A percentile compares a stretch with the other conserved stretches of the same genome.
phyloP scores from a whole-genome alignment of 2,797 vertebrate genomes.

The Pampus argenteus region DNA sequence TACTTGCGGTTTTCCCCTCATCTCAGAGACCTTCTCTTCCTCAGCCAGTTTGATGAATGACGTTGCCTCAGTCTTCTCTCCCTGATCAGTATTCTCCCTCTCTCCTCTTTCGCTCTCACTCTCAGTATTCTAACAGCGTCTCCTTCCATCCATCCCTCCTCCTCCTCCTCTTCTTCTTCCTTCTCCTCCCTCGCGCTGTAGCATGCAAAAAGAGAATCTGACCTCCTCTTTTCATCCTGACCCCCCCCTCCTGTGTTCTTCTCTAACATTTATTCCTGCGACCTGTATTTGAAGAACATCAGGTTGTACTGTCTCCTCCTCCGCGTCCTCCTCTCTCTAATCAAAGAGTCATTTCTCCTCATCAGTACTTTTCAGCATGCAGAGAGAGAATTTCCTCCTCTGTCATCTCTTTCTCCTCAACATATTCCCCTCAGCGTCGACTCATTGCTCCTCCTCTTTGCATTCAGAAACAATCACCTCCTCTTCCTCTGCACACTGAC shows the following conservation, averaged over 20 bases:
- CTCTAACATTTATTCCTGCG: constrained; percentile 12
- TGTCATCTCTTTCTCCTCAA: constrained; percentile 20
- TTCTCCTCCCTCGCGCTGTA: constrained; percentile 5
- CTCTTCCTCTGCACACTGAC: neutral
- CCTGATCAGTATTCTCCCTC: constrained; percentile 64
- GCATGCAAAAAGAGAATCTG: constrained; percentile 33
- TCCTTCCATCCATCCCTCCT: constrained; percentile 6
- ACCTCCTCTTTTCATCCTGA: constrained; percentile 49
- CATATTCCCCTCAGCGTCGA: constrained; percentile 4
- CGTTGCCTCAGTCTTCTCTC: constrained; percentile 44
- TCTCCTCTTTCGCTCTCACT: constrained; percentile 14
- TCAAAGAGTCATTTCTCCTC: neutral
- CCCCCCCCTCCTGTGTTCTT: neutral
- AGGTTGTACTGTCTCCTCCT: neutral
- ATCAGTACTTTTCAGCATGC: constrained; percentile 50
- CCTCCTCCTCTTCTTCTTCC: constrained; percentile 4
- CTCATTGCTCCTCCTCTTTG: neutral
- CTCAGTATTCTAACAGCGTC: constrained; percentile 62
- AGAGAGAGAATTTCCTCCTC: constrained; percentile 9
- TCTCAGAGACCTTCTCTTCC: constrained; percentile 49
- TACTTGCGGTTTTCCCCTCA: neutral
- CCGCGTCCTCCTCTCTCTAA: neutral
- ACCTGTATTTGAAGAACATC: constrained; percentile 1
- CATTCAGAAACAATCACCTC: neutral
- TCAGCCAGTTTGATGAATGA: constrained; percentile 54